Evolutionary conservation across 2,113 vertebrate genomes (phyloP).

Genomic region (Electrona antarctica): DNA sequence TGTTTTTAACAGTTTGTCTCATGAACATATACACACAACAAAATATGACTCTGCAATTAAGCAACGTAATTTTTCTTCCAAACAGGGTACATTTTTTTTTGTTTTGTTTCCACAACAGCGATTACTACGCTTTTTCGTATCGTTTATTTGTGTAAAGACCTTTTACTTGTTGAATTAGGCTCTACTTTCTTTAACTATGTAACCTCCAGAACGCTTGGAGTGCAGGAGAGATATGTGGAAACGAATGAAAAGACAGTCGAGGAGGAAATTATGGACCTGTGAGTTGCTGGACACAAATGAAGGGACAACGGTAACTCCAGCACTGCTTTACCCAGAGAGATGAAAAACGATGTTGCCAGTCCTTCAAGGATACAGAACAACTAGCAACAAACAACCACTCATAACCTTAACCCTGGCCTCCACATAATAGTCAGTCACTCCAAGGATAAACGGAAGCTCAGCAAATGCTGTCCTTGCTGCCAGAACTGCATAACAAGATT

Average conservation of each 20-base stretch:
- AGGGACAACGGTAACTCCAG: conserved; percentile 27
- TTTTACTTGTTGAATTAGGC: neutral
- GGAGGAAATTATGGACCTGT: conserved; percentile 88
- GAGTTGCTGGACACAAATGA: conserved; percentile 36
- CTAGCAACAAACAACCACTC: conserved; percentile 10
- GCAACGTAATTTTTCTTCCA: no score
- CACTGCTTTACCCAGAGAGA: conserved; percentile 11
- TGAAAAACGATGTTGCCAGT: conserved; percentile 21
- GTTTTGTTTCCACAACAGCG: no score
- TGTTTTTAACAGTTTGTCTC: no score
- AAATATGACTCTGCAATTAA: no score
- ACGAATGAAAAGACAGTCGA: conserved; percentile 80
- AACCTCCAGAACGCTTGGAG: conserved; percentile 84
- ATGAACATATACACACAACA: no score
- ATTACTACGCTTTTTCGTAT: no score
- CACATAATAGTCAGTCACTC: no score
- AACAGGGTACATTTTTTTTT: no score
- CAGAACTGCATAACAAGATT: neutral
- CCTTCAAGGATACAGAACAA: conserved; percentile 32
- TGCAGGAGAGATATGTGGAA: conserved; percentile 91
- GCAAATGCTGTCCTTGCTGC: conserved; percentile 4
- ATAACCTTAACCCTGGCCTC: no score
- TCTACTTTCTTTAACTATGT: conserved; percentile 77
- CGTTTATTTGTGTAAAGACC: no score
- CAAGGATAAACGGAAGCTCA: conserved; percentile 1